Percentiles rank a stretch among this genome's conserved stretches.
Conservation (phyloP, 2,797 vertebrate species). For the Natrix natrix region DNA sequence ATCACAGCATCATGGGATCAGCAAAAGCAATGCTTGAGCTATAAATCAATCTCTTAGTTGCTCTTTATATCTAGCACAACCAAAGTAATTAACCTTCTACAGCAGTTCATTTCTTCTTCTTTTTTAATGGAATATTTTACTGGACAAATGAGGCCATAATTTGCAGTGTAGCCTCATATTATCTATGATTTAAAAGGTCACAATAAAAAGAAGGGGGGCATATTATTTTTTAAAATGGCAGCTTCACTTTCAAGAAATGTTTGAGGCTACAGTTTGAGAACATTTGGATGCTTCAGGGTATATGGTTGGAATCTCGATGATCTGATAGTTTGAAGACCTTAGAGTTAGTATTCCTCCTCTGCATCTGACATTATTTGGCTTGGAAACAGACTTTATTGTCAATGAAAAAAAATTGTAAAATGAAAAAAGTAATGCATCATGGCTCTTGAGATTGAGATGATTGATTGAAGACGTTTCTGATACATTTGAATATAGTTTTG, state of each 20-base stretch:
- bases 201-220: neutral
- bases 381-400: neutral
- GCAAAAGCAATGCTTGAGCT: neutral
- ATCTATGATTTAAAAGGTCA: neutral
- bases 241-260: neutral
- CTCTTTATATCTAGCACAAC: constrained; percentile 7
- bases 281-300: neutral
- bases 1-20: constrained; percentile 15
- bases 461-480: neutral
- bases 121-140: neutral
- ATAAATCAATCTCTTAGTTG: neutral
- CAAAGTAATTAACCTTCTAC: neutral
- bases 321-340: neutral
- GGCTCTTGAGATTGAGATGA: neutral
- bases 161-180: neutral
- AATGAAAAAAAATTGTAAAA: neutral
- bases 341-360: neutral
- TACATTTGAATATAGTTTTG: neutral
- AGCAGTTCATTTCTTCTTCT: neutral
- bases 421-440: neutral
- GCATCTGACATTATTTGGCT: neutral
- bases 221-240: neutral
- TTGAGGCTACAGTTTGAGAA: neutral
- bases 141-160: neutral
- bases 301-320: neutral